A percentile compares a stretch with the other conserved stretches of the same genome.
phyloP scores from a whole-genome alignment of 2,113 vertebrate genomes.

The Burhinus oedicnemus region DNA sequence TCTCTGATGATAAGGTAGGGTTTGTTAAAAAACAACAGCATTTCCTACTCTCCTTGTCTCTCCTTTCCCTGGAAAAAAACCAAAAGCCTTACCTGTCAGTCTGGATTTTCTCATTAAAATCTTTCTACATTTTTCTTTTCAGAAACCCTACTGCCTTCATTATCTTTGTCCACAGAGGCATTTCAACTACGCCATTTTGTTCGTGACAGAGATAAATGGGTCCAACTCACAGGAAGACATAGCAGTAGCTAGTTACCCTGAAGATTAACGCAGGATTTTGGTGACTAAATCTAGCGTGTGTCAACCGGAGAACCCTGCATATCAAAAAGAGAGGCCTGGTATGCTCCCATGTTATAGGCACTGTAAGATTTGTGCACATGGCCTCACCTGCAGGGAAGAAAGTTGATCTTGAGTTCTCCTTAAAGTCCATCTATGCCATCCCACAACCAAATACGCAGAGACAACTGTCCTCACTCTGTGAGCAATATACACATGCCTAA shows the following conservation, averaged over 20 bases:
- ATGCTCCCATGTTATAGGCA: too few relatives aligned
- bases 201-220: background rate
- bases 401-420: background rate
- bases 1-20: background rate
- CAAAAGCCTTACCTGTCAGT: background rate
- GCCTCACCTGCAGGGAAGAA: background rate
- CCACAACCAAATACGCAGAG: background rate
- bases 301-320: background rate
- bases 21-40: background rate
- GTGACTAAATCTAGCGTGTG: fast-evolving
- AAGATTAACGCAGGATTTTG: background rate
- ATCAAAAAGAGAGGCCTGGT: background rate
- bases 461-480: background rate
- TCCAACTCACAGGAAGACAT: background rate
- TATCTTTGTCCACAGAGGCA: background rate
- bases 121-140: background rate
- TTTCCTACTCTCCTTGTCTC: background rate
- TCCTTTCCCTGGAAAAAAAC: background rate
- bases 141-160: background rate
- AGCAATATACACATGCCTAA: background rate
- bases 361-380: fast-evolving
- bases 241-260: background rate
- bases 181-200: background rate
- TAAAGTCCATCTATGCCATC: background rate
- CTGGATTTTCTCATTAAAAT: background rate